phyloP scores from a whole-genome alignment of 2,797 vertebrate species.

The Orestias chungarensis region DNA sequence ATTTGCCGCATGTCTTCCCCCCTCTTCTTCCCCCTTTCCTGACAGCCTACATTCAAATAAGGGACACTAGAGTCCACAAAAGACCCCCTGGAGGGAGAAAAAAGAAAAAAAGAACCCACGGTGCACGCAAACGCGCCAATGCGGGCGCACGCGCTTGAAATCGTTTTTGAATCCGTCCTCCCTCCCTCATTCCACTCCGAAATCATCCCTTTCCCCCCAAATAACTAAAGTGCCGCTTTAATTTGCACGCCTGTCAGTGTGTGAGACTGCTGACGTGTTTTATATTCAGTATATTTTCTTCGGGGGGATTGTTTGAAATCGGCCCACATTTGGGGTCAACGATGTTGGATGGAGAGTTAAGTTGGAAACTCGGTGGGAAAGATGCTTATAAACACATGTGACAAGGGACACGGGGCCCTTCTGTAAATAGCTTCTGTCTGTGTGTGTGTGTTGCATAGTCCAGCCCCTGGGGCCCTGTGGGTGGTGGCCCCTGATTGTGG shows the following conservation, averaged over 20 bases:
- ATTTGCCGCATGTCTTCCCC: too few relatives aligned
- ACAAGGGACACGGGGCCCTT: slow-evolving; percentile 58
- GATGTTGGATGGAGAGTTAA: slow-evolving; percentile 35
- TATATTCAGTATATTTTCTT: slow-evolving; percentile 37
- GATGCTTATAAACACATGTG: slow-evolving; percentile 47
- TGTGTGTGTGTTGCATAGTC: slow-evolving; percentile 50
- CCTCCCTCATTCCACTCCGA: slow-evolving; percentile 53
- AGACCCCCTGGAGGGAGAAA: too few relatives aligned
- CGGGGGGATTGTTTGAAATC: slow-evolving; percentile 66
- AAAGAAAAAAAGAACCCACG: too few relatives aligned
- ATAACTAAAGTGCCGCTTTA: slow-evolving; percentile 70
- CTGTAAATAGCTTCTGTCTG: slow-evolving; percentile 56
- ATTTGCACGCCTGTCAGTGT: slow-evolving; percentile 75
- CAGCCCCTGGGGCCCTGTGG: slow-evolving; percentile 68
- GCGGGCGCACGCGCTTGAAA: slow-evolving; percentile 19
- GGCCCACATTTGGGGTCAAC: slow-evolving; percentile 35
- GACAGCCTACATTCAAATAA: too few relatives aligned
- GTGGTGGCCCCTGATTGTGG: slow-evolving; percentile 72
- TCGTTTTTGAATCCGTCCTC: slow-evolving; percentile 29
- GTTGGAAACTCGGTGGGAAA: neutral
- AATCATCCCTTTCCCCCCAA: slow-evolving; percentile 62
- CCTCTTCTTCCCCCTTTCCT: too few relatives aligned
- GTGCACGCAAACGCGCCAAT: too few relatives aligned
- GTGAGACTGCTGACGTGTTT: slow-evolving; percentile 69
- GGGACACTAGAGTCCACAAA: too few relatives aligned